Base-by-base conservation (phyloP, 1,140 invertebrate species). In the Pseudobourletiella spinata region DNA sequence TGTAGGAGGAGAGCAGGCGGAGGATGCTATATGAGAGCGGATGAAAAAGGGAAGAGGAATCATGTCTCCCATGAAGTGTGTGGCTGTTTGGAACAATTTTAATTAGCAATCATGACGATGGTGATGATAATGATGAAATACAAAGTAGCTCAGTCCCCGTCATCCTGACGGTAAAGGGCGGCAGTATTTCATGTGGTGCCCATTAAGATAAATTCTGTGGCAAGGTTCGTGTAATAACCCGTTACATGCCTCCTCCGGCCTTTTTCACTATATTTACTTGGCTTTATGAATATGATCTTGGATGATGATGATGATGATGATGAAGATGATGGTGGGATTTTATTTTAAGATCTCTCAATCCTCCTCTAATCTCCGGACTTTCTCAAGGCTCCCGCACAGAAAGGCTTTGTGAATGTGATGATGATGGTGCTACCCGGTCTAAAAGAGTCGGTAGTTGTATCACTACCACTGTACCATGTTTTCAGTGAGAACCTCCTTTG, bases 61-160 rank as follows among this genome's bases (percentile, higher is more conserved):
- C 14, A 52, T 3, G 25, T 52, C 3, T 52, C 50, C 25, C 50
- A 52, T 52, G 20, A 52, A 52, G 50, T 15, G 50, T 3, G 28
- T 26, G 14, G 3, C 6, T 24, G 22, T 3, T n/a, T n/a, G n/a
- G 6, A 52, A 26, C 6, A 52, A 52, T 52, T 52, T 52, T 24
- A 52, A 52, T 52, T 52, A 52, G 50, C 20, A 28, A 28, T 16
- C 22, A 52, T 52, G 25, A 48, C 4, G n/a, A n/a, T n/a, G n/a
- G n/a, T n/a, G n/a, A n/a, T n/a, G n/a, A n/a, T n/a, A n/a, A n/a
- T n/a, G n/a, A 18, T 18, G 44, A 22, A 18, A 48, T 11, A 22
- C 14, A 39, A n/a, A n/a, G 35, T 11, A n/a, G 11, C 44, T 48
- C 18, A 18, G 16, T 48, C 44, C 18, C 44, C 18, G 16, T 48